Evolutionary conservation across 92 coral and sea anemone genomes (phyloP).

Genomic region (Anthopleura xanthogrammica): DNA sequence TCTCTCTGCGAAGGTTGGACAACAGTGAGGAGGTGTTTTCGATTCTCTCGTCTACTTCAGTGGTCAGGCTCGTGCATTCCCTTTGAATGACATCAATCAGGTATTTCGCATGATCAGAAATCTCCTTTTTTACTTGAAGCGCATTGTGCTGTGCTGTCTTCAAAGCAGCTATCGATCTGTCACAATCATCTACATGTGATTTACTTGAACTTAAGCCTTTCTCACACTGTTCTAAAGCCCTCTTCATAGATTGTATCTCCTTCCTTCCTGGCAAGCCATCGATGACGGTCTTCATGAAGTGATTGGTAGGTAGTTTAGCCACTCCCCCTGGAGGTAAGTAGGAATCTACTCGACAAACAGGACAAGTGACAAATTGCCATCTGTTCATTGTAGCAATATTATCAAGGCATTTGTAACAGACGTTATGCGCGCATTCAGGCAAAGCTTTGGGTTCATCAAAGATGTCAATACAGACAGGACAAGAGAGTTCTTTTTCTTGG

Average conservation of each 20-base stretch:
- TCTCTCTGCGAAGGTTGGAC: no score
- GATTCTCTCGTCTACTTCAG: no score
- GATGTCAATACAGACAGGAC: slow-evolving; percentile 46
- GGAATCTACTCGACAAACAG: slow-evolving; percentile 45
- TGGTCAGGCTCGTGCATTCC: background rate
- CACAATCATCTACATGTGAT: no score
- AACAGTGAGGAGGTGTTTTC: no score
- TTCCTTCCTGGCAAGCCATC: slow-evolving; percentile 44
- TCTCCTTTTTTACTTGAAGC: background rate
- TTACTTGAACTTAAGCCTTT: no score
- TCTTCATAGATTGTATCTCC: slow-evolving; percentile 17
- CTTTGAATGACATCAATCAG: background rate
- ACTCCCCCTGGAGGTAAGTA: slow-evolving; percentile 37
- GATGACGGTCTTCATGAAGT: slow-evolving; percentile 37
- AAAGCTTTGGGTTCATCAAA: slow-evolving; percentile 57
- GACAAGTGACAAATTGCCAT: slow-evolving; percentile 22
- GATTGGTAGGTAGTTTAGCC: slow-evolving; percentile 47
- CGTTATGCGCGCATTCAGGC: slow-evolving; percentile 52
- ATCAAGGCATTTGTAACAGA: slow-evolving; percentile 38
- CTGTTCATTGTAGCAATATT: slow-evolving; percentile 15
- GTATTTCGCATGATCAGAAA: background rate
- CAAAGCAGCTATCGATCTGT: no score
- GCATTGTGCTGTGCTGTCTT: background rate
- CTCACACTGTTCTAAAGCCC: no score
- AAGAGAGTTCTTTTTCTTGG: slow-evolving; percentile 28